phyloP scores from a whole-genome alignment of 92 coral and sea anemone species.

The Plumapathes pennacea region DNA sequence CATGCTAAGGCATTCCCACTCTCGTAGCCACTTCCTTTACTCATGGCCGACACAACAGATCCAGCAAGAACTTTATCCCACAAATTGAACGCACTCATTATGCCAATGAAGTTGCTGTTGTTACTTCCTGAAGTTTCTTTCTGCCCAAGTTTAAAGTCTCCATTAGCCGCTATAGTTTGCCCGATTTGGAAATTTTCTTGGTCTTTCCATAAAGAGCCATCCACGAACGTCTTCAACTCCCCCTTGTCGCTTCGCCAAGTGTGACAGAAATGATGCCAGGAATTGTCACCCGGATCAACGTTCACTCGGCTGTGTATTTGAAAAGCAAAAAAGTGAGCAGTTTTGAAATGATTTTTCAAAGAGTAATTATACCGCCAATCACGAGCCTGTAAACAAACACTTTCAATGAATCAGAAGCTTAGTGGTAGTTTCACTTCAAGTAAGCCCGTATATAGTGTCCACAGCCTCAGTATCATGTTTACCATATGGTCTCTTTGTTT shows the following conservation, averaged over 20 bases:
- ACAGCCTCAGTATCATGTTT: no score
- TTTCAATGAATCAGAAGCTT: no score
- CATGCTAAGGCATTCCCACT: conserved; percentile 3
- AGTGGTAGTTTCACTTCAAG: no score
- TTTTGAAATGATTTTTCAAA: no score
- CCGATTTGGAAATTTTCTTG: not conserved
- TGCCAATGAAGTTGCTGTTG: no score
- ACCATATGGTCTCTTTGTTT: no score
- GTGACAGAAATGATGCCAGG: not conserved
- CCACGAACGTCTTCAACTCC: not conserved
- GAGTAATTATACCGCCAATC: no score
- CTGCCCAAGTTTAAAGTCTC: conserved; percentile 2
- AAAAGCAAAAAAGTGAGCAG: no score
- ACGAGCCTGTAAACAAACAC: no score
- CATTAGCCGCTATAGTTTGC: not conserved
- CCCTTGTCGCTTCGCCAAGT: conserved; percentile 6
- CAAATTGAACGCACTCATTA: conserved; percentile 1
- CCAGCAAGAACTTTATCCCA: conserved; percentile 3
- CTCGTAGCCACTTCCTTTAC: conserved; percentile 7
- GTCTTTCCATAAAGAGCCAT: not conserved
- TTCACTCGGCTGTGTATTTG: no score
- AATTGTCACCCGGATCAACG: not conserved
- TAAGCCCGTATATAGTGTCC: no score
- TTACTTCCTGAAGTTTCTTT: no score
- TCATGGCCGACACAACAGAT: not conserved